Base-by-base conservation (phyloP, 2,888 invertebrate species). In the Mesorhabditis belari region DNA sequence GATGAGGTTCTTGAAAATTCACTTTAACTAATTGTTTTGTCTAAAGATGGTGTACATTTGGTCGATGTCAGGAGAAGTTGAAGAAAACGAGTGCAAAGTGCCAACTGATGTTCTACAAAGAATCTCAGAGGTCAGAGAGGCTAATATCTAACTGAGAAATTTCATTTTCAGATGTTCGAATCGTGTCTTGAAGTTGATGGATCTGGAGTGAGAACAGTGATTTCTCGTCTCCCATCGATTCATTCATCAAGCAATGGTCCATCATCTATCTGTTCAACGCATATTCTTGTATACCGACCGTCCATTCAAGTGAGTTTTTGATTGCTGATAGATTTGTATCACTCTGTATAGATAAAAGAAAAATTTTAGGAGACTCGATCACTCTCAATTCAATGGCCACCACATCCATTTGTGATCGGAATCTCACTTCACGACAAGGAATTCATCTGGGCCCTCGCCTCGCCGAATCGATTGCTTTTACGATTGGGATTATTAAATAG, bases 381-480 rank as follows among this genome's bases (percentile, higher is more conserved):
- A n/a, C 12, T 35, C 44, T 17, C 12, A 9, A 35, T 35, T n/a
- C 12, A 9, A n/a, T 35, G 44, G 44, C 44, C 44, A 17, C 44
- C 12, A n/a, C 12, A n/a, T 25, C 65, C 65, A 9, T 76, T 77
- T 57, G 56, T 70, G 6, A 60, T 79, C 54, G 77, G 73, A 3
- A 67, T 69, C 35, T 76, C 77, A 55, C 61, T 77, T 17, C 60
- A 67, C 25, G 64, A 65, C 23, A 57, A 62, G 24, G 79, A 79
- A 52, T 44, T 76, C 17, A 59, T 67, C 12, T 78, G 75, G 76
- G 70, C 73, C 0, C 70, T 67, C 21, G 73, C 74, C 6, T 63
- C 67, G 21, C 77, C 79, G 21, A 66, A 69, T 56, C 58, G 79
- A 27, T 51, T 80, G 4, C 62, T 79, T 21, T 62, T 73, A 52